These are phyloP conservation scores for Cryptophagus acutangulus DNA, from an alignment of 2,888 invertebrate genomes.

Conservation along the genomic window DNA sequence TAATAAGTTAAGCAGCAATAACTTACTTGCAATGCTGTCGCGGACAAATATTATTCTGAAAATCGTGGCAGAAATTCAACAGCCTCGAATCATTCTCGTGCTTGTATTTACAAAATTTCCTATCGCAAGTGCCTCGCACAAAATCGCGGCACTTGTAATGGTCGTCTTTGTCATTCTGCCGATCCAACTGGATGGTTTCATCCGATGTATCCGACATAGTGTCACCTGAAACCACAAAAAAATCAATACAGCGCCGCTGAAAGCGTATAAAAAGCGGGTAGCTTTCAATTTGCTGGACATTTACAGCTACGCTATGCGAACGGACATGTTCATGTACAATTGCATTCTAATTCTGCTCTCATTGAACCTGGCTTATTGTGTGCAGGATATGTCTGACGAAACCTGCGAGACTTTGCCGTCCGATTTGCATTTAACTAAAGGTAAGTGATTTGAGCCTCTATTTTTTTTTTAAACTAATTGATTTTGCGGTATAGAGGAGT, in stretches of 20 bases:
- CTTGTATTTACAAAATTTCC: slow-evolving; percentile 53
- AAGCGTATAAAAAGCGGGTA: too few species aligned
- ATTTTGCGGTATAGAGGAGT: slow-evolving; percentile 65
- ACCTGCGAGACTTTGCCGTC: slow-evolving; percentile 82
- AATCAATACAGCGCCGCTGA: too few species aligned
- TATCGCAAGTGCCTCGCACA: slow-evolving; percentile 54
- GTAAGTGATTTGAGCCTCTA: slow-evolving; percentile 45
- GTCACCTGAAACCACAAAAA: too few species aligned
- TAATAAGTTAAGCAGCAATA: not conserved
- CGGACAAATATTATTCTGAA: slow-evolving; percentile 71
- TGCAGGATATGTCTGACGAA: slow-evolving; percentile 55
- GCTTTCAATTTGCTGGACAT: too few species aligned
- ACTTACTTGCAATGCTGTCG: slow-evolving; percentile 61
- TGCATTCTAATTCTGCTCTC: slow-evolving; percentile 27
- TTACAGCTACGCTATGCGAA: too few species aligned
- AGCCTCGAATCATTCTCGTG: slow-evolving; percentile 48
- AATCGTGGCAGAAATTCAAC: slow-evolving; percentile 59
- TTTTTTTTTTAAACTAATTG: too few species aligned
- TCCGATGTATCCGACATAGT: slow-evolving; percentile 42
- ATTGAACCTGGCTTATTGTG: slow-evolving; percentile 28
- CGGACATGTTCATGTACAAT: slow-evolving; percentile 27
- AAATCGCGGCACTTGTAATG: slow-evolving; percentile 56
- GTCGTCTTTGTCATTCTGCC: slow-evolving; percentile 38
- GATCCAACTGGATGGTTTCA: slow-evolving; percentile 34
- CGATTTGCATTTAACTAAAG: slow-evolving; percentile 83